These are phyloP conservation scores for Bombus vancouverensis DNA, from an alignment of 1,140 invertebrate genomes.

Conservation along the genomic window DNA sequence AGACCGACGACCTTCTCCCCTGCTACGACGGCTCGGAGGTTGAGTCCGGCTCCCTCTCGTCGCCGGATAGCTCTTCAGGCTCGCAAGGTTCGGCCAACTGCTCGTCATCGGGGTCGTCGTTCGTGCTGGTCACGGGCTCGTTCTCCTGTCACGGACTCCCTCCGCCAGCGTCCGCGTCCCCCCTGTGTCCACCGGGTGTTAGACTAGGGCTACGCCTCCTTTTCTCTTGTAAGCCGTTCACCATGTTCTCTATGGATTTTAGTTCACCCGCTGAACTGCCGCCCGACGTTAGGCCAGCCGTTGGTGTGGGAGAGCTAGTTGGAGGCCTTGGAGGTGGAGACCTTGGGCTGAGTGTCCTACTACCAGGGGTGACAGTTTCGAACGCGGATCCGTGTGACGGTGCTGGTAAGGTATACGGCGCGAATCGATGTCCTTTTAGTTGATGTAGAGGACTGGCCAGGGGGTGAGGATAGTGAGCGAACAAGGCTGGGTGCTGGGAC, in stretches of 20 bases:
- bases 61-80: constrained; percentile 60
- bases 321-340: constrained; percentile 85
- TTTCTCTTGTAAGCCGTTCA: constrained; percentile 94
- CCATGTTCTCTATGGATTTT: constrained; percentile 98
- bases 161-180: constrained; percentile 73
- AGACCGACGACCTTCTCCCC: constrained; percentile 56
- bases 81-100: constrained; percentile 55
- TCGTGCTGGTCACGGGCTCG: constrained; percentile 76
- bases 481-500: constrained; percentile 89
- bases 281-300: constrained; percentile 75
- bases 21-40: constrained; percentile 81
- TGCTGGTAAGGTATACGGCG: constrained; percentile 91
- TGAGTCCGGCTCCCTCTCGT: constrained; percentile 77
- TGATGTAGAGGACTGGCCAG: constrained; percentile 82
- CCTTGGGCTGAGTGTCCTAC: constrained; percentile 85
- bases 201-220: constrained; percentile 74
- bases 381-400: constrained; percentile 89
- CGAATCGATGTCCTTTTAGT: constrained; percentile 88
- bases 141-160: constrained; percentile 82
- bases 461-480: constrained; percentile 86
- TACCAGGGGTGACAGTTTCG: constrained; percentile 91
- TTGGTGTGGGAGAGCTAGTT: constrained; percentile 84
- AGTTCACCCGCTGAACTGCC: constrained; percentile 87
- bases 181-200: constrained; percentile 74
- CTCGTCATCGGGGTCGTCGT: constrained; percentile 68